Evolutionary conservation across 2,888 invertebrate genomes (phyloP).

Genomic region (Cyaniris semiargus): DNA sequence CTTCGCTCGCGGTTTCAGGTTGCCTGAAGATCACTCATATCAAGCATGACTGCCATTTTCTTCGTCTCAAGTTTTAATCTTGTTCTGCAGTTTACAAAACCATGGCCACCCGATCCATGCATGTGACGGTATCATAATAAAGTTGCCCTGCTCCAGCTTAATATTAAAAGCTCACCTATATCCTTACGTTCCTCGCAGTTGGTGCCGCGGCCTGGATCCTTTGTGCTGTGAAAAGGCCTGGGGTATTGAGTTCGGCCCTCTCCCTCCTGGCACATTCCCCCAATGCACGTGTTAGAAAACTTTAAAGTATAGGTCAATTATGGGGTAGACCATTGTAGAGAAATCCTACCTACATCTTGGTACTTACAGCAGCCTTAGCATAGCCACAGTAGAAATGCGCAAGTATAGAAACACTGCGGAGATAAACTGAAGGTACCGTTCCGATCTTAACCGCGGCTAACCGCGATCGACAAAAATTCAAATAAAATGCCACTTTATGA

Average conservation of each 20-base stretch:
- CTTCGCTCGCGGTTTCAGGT: too few relatives aligned
- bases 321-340: background rate
- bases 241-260: constrained; percentile 64
- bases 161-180: constrained; percentile 68
- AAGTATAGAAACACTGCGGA: too few relatives aligned
- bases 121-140: constrained; percentile 62
- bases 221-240: constrained; percentile 74
- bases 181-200: constrained; percentile 61
- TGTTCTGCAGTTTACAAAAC: background rate
- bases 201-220: constrained; percentile 72
- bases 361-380: too few relatives aligned
- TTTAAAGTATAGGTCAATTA: background rate
- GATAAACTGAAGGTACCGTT: too few relatives aligned
- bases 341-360: background rate
- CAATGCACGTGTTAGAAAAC: constrained; percentile 30
- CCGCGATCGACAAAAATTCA: too few relatives aligned
- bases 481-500: too few relatives aligned
- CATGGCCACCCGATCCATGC: constrained; percentile 24
- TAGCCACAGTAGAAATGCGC: too few relatives aligned
- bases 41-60: too few relatives aligned
- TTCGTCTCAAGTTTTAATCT: too few relatives aligned
- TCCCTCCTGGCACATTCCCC: constrained; percentile 55
- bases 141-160: constrained; percentile 61
- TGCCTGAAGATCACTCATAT: too few relatives aligned
- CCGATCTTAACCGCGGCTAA: too few relatives aligned